Percentiles rank a stretch among this genome's conserved stretches.
Evolutionary conservation across 2,113 vertebrate genomes (phyloP).

Genomic region (Phyllostomus discolor): DNA sequence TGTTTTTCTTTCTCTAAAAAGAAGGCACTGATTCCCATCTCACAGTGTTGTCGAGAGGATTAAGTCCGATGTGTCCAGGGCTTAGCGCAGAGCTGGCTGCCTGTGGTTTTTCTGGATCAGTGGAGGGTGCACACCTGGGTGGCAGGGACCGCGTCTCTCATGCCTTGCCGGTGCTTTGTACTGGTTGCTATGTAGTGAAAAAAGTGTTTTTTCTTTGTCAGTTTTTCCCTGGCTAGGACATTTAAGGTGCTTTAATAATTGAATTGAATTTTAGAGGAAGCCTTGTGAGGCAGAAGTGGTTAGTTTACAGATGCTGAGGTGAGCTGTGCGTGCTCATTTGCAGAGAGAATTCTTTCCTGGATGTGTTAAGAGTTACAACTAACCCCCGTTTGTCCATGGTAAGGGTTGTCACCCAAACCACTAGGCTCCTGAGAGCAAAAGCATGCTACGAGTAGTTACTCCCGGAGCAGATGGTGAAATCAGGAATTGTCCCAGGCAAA

Average conservation of each 20-base stretch:
- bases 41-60: not conserved
- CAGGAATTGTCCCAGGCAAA: not conserved
- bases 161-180: not conserved
- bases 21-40: not conserved
- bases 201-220: not conserved
- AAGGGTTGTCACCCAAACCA: not conserved
- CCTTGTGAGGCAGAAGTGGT: not conserved
- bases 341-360: not conserved
- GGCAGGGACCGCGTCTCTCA: accelerated
- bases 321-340: not conserved
- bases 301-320: not conserved
- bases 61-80: not conserved
- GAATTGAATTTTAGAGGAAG: not conserved
- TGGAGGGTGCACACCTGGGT: not conserved
- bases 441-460: not conserved
- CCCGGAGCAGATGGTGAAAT: not conserved
- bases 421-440: not conserved
- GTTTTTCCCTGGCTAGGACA: not conserved
- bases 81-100: no score
- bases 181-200: no score
- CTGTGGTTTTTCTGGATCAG: not conserved
- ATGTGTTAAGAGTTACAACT: not conserved
- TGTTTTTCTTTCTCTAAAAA: not conserved
- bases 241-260: not conserved
- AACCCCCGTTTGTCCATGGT: not conserved